Base-by-base conservation (phyloP, 2,888 invertebrate genomes). In the Drosophila gaucha region DNA sequence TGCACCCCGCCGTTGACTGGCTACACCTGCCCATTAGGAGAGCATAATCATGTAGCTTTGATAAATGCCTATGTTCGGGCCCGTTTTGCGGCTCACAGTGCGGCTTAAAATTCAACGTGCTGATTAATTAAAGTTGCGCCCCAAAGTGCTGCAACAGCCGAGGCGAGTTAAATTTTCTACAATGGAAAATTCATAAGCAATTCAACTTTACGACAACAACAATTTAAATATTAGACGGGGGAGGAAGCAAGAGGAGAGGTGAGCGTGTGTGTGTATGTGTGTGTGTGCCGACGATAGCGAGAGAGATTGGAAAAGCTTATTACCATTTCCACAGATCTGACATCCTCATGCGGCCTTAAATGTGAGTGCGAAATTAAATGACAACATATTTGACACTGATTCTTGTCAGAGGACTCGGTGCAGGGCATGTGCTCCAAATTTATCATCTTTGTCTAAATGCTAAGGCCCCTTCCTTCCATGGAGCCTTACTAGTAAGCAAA, bases 301-400 rank as follows among this genome's bases (percentile, higher is more conserved):
- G 62, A 31, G 63, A 70, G 70, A 78, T 66, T 66, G 67, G 58
- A 67, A 74, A 83, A 76, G 84, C 80, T 80, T 84, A 88, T 84
- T 80, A 74, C 80, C 85, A 84, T 86, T 80, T 86, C 65, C 75
- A 60, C 59, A 86, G 88, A 83, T 86, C 88, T 88, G 78, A 78
- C 77, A 55, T 44, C 58, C 51, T 36, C 58, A 47, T 57, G 63
- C 58, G 57, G 67, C 65, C 41, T 71, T 71, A 65, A 76, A 57
- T 71, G 77, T 57, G 72, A 75, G 75, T 86, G 88, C 86, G 85
- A 84, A 84, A 84, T 84, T 88, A 84, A 88, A 84, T 84, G 84
- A 84, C 84, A 84, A 88, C 88, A 88, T 84, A 88, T 84, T 84
- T 84, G 84, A 84, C 84, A 84, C 84, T 84, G 84, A 88, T 84